These are phyloP conservation scores for Stenoptilia bipunctidactyla DNA, from an alignment of 2,888 invertebrate species.

Conservation along the genomic window DNA sequence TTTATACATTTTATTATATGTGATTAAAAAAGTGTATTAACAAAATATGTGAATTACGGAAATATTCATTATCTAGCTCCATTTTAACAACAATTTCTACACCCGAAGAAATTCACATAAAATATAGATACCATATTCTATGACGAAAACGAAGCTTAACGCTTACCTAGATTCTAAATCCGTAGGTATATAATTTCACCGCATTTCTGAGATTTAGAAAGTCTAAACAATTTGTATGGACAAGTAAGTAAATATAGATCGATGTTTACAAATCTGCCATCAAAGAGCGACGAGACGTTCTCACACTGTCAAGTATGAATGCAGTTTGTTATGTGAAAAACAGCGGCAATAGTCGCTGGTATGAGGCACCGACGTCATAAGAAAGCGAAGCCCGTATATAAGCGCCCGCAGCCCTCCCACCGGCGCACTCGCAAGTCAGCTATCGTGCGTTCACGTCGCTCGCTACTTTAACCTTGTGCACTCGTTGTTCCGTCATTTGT, in stretches of 20 bases:
- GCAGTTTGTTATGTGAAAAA: conserved; percentile 37
- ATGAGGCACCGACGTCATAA: conserved; percentile 47
- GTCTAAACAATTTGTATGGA: too few species aligned
- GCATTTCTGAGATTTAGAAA: too few species aligned
- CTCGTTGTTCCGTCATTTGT: conserved; percentile 38
- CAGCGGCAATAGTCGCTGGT: conserved; percentile 19
- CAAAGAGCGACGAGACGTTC: background rate
- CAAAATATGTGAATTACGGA: too few species aligned
- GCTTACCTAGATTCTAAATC: too few species aligned
- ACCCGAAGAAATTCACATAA: too few species aligned
- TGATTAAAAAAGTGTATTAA: too few species aligned
- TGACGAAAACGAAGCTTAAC: too few species aligned
- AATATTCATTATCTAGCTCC: too few species aligned
- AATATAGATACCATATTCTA: too few species aligned
- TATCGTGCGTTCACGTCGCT: conserved; percentile 37
- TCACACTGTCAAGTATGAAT: conserved; percentile 25
- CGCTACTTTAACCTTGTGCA: conserved; percentile 29
- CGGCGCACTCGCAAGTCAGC: conserved; percentile 48
- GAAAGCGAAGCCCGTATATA: conserved; percentile 63
- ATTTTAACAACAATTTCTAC: too few species aligned
- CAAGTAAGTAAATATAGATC: background rate
- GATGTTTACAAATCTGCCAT: background rate
- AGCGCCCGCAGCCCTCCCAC: conserved; percentile 48
- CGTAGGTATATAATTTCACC: too few species aligned
- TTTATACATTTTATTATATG: too few species aligned